Conservation (phyloP, 2,888 invertebrate species). For the Agrochola lota region DNA sequence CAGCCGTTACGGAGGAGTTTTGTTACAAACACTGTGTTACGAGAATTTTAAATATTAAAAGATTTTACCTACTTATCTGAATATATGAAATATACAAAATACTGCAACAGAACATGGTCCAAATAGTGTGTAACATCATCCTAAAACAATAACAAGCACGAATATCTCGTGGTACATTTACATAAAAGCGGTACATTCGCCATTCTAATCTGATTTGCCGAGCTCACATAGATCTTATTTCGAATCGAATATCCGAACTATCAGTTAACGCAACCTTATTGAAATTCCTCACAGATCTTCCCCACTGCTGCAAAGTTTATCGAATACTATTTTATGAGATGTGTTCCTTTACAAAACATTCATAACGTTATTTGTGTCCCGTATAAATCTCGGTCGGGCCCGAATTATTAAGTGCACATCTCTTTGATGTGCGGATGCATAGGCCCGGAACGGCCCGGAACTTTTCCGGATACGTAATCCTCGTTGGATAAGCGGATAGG, state of each 20-base stretch:
- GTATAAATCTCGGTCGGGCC: constrained; percentile 42
- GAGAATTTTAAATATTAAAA: too few relatives aligned
- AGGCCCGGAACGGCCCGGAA: constrained; percentile 37
- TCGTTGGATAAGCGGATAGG: constrained; percentile 37
- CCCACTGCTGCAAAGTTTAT: constrained; percentile 46
- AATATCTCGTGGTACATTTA: neutral
- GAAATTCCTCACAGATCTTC: constrained; percentile 57
- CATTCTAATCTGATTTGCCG: constrained; percentile 30
- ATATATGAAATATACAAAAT: too few relatives aligned
- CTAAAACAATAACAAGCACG: constrained; percentile 3
- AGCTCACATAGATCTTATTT: constrained; percentile 45
- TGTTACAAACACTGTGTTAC: too few relatives aligned
- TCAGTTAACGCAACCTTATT: constrained; percentile 56
- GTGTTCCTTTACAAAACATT: constrained; percentile 50
- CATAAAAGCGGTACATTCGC: constrained; percentile 17
- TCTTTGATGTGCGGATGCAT: constrained; percentile 46
- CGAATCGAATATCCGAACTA: constrained; percentile 54
- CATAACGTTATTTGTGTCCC: constrained; percentile 34
- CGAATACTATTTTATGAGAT: constrained; percentile 50
- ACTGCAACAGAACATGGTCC: neutral
- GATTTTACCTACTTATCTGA: too few relatives aligned
- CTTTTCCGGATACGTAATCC: constrained; percentile 52
- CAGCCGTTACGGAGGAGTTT: too few relatives aligned
- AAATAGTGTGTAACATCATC: neutral
- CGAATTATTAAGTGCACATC: constrained; percentile 54